Conservation (phyloP, 2,113 vertebrate species). For the Pomatorhinus ruficollis region DNA sequence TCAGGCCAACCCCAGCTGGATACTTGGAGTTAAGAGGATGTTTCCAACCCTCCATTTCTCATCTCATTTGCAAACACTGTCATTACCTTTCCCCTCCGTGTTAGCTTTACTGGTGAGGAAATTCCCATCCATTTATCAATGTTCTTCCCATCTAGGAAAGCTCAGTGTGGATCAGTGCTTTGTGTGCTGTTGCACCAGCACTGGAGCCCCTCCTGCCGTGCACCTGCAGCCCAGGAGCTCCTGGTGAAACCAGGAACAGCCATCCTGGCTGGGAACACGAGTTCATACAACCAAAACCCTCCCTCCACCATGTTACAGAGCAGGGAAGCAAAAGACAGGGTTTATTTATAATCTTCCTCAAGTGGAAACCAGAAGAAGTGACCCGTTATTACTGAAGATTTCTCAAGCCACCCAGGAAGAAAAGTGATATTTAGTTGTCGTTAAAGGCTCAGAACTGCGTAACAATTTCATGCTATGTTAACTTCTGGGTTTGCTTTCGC, state of each 20-base stretch:
- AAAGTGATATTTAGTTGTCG: slow-evolving; percentile 34
- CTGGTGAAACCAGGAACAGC: fast-evolving
- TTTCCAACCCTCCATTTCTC: not conserved
- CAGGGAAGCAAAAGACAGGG: not conserved
- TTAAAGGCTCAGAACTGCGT: slow-evolving; percentile 42
- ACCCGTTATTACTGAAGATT: not conserved
- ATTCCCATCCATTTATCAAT: not conserved
- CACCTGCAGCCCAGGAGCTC: not conserved
- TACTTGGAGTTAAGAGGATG: not conserved
- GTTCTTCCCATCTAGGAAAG: fast-evolving
- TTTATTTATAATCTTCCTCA: slow-evolving; percentile 1
- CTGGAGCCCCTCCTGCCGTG: fast-evolving
- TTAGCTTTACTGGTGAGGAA: not conserved
- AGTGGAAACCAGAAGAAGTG: slow-evolving; percentile 1
- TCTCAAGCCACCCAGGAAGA: slow-evolving; percentile 44
- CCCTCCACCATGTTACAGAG: not conserved
- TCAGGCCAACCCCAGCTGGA: not conserved
- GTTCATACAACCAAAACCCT: not conserved
- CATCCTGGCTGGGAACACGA: fast-evolving
- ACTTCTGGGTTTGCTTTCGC: slow-evolving; percentile 37
- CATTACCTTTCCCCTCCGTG: not conserved
- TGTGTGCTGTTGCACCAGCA: not conserved
- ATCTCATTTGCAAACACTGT: not conserved
- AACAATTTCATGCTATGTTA: slow-evolving; percentile 68
- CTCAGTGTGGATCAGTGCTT: fast-evolving